Evolutionary conservation across 2,888 invertebrate species (phyloP), one percentile per base, ranked within the genome.

Genomic region (Biston betularia): DNA sequence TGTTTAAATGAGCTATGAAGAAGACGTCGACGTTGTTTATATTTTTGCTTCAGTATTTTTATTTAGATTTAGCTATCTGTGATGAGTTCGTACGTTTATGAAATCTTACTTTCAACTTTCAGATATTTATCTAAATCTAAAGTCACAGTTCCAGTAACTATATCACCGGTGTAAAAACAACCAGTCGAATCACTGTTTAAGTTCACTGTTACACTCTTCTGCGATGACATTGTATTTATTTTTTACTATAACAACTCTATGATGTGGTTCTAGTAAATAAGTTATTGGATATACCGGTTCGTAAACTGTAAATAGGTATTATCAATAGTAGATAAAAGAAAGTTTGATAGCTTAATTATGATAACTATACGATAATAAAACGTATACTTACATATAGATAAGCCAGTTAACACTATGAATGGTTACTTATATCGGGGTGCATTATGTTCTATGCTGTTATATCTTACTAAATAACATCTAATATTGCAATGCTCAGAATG

Each of bases 81-180:
- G 10, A 42, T 42, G 42, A 11, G 42, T 24, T n/a, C n/a, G n/a
- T 7, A 40, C 7, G 38, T 33, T 4, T 46, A 8, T 15, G 24
- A 2, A 54, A 46, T 49, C 74, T 80, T 85, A 93, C 93, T 75
- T 76, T 88, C 81, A 66, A 92, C 76, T 77, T 86, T 85, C 66
- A 82, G 80, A 65, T 82, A 81, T 70, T 84, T 83, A 52, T 85
- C 81, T 69, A 90, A 82, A 68, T 89, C 85, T 70, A 93, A 71
- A 57, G 82, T 77, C n/a, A 91, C 81, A 7, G 80, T 80, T 69
- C 93, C 93, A 46, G 93, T 92, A 46, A 93, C 88, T 57, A 92
- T 86, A 77, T 90, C 88, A 68, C 92, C 92, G 10, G 89, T 81
- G 67, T 90, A 90, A 77, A 90, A 86, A 73, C 79, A 82, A 62